Evolutionary conservation across 2,113 vertebrate genomes (phyloP).

Genomic region (Actinemys pallida): DNA sequence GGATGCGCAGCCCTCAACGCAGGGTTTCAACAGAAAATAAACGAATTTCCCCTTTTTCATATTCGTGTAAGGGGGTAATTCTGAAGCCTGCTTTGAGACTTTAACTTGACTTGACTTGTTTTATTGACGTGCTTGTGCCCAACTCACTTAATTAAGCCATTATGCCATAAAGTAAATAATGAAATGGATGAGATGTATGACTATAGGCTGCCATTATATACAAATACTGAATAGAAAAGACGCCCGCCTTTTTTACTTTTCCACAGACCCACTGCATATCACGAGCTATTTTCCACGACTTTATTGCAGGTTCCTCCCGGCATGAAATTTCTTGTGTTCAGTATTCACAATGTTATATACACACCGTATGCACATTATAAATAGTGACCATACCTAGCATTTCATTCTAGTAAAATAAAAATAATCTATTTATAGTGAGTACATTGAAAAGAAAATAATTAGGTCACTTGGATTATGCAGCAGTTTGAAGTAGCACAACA

Average conservation of each 20-base stretch:
- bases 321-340: conserved; percentile 34
- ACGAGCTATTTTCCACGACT: conserved; percentile 19
- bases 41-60: conserved; percentile 46
- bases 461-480: conserved; percentile 77
- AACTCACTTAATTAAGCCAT: conserved; percentile 75
- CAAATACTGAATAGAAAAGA: conserved; percentile 38
- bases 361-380: conserved; percentile 44
- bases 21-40: conserved; percentile 36
- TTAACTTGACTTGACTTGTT: conserved; percentile 73
- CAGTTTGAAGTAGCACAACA: conserved; percentile 76
- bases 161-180: conserved; percentile 72
- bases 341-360: conserved; percentile 1
- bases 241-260: background rate
- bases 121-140: conserved; percentile 71
- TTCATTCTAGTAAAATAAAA: conserved; percentile 68
- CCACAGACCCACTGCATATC: background rate
- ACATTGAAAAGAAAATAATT: conserved; percentile 81
- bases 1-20: background rate
- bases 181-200: conserved; percentile 54
- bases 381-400: conserved; percentile 69
- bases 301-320: conserved; percentile 56
- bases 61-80: conserved; percentile 63
- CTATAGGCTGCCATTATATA: conserved; percentile 48
- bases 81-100: conserved; percentile 68
- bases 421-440: conserved; percentile 82